Base-by-base conservation (phyloP, 2,888 invertebrate species). In the Chydorus sphaericus region DNA sequence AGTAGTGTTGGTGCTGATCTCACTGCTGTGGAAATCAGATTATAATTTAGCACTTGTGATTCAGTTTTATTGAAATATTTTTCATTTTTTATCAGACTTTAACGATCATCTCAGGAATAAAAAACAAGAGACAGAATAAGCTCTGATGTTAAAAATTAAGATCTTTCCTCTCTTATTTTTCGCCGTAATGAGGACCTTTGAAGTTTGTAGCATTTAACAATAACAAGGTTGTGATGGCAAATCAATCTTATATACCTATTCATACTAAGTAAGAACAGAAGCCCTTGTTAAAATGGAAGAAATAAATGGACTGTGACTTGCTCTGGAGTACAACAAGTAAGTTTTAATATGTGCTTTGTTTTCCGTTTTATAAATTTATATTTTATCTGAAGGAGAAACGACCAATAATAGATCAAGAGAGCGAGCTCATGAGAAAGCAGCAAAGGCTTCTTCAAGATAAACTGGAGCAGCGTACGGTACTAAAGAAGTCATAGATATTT, bases 401-500 rank as follows among this genome's bases (percentile, higher is more conserved):
- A 20, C 75, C n/a, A n/a, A n/a, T n/a, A n/a, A n/a, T 91, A 64
- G 85, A 88, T 64, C 84, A 87, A 67, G 92, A 93, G 69, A 78
- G 82, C 63, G 73, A 75, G 6, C 76, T 89, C 62, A 69, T 89
- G 29, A 79, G 80, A 61, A 82, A 83, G 61, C 88, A 91, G 73
- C 81, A 90, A 62, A 78, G 82, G 62, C 77, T 81, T 57, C 71
- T 93, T 29, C 82, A 82, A 58, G 79, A 82, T 64, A 89, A 92
- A 70, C 73, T 93, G 16, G 80, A 82, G 60, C 79, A 83, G 58
- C 80, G 83, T 62, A 83, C 59, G 80, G 83, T 62, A 83, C 83
- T 55, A 78, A 82, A 11, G 88, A 92, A 70, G 70, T 90, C 48
- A 79, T 87, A 65, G 80, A 80, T 59, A 75, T 82, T 54, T 77